These are phyloP conservation scores for Helobdella robusta DNA, from an alignment of 2,888 invertebrate genomes.

Conservation along the genomic window DNA sequence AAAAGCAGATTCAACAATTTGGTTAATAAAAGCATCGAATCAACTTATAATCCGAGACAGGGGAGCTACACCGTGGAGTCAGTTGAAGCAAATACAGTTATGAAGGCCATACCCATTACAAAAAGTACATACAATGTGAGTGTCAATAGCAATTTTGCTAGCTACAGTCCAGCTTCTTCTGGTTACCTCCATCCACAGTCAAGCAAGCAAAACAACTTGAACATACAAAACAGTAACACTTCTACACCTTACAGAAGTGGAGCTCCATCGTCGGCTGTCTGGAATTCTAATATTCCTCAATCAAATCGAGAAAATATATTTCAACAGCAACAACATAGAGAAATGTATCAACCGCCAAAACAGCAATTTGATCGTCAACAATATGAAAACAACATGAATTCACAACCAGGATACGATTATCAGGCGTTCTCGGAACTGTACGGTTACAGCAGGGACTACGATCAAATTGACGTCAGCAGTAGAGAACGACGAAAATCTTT, in stretches of 20 bases:
- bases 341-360: background rate
- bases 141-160: too few species aligned
- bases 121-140: background rate
- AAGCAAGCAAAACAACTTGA: background rate
- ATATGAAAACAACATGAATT: background rate
- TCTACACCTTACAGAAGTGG: background rate
- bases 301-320: background rate
- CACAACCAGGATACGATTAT: too few species aligned
- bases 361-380: background rate
- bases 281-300: background rate
- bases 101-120: background rate
- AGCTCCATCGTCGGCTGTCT: background rate
- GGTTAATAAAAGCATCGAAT: too few species aligned
- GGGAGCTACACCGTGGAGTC: constrained; percentile 13
- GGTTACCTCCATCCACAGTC: too few species aligned
- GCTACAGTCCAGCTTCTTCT: too few species aligned
- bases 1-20: too few species aligned
- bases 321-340: background rate
- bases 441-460: background rate
- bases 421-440: background rate
- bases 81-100: constrained; percentile 7
- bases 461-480: background rate
- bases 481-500: constrained; percentile 27
- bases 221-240: background rate
- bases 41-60: too few species aligned